Conservation (phyloP, 2,113 vertebrate species). For the Mustela lutreola region DNA sequence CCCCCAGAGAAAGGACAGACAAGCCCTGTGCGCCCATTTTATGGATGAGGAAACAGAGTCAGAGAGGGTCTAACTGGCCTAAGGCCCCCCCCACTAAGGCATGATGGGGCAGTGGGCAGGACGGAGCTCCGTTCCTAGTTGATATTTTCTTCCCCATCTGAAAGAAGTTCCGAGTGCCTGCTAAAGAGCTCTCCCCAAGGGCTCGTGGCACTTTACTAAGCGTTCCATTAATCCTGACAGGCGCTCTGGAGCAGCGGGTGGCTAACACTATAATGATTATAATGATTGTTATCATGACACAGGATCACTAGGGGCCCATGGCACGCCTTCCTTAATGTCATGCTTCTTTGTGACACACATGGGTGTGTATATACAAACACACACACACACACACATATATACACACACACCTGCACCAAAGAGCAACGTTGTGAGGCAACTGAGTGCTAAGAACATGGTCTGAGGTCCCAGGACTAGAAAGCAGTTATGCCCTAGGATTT, state of each 20-base stretch:
- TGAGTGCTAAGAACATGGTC: neutral
- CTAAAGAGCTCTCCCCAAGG: neutral
- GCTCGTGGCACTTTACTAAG: neutral
- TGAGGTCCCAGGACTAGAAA: neutral
- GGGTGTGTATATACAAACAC: too few relatives aligned
- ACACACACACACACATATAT: neutral
- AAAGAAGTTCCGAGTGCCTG: neutral
- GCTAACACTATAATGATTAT: constrained; percentile 50
- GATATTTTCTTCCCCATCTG: neutral
- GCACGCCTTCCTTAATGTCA: neutral
- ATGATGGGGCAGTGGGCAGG: neutral
- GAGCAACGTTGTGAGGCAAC: neutral
- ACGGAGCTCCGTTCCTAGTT: neutral
- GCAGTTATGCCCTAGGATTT: neutral
- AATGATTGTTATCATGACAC: neutral
- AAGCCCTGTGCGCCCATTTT: neutral
- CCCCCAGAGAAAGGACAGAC: neutral
- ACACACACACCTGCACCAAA: neutral
- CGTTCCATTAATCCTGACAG: neutral
- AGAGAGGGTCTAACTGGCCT: neutral
- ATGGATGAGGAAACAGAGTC: neutral
- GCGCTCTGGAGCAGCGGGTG: neutral
- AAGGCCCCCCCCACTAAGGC: neutral
- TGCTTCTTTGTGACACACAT: neutral
- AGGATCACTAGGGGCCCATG: neutral